Evolutionary conservation across 2,113 vertebrate species (phyloP), one percentile per base, ranked within the genome.

Genomic region (Ovibos moschatus): DNA sequence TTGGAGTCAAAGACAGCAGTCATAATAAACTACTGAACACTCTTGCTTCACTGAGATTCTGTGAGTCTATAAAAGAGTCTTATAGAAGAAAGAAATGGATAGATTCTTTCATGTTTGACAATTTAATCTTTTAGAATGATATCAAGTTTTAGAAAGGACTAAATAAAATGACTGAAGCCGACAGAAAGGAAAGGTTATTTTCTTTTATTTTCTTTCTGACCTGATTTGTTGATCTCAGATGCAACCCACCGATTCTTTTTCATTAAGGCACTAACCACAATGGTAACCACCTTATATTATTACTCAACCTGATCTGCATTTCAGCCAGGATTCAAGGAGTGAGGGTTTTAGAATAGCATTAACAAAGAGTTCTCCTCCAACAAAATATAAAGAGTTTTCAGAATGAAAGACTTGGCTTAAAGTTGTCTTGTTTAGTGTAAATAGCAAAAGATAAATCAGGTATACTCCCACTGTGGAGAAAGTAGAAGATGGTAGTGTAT

Each of bases 361-460:
- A 95, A 92, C 30, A 86, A 91, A 74, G 16, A 87, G 95, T 94
- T 92, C 19, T 94, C 21, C 81, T 94, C 10, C 87, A 91, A 51
- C 57, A 76, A 83, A 91, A 91, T 58, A 79, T 43, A 94, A 87
- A 4, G 40, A 92, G 78, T 96, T 95, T 76, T 51, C 27, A 81
- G 40, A 88, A 94, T 79, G n/a, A 97, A 97, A 96, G n/a, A 64
- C 86, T 92, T 98, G 83, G 89, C 47, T 93, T 62, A 90, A 96
- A 96, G 57, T 28, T 53, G 87, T 95, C 16, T 88, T 94, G 17
- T 81, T 95, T 89, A 76, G 27, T 67, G 13, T 67, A 81, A 91
- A 95, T 90, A 83, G 28, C 45, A 78, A 89, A 97, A 76, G 89
- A 95, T 94, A 90, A 97, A 96, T 97, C 94, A 93, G n/a, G 58